These are phyloP conservation scores for Seriola dumerili DNA, from an alignment of 2,113 vertebrate genomes.

Conservation along the genomic window DNA sequence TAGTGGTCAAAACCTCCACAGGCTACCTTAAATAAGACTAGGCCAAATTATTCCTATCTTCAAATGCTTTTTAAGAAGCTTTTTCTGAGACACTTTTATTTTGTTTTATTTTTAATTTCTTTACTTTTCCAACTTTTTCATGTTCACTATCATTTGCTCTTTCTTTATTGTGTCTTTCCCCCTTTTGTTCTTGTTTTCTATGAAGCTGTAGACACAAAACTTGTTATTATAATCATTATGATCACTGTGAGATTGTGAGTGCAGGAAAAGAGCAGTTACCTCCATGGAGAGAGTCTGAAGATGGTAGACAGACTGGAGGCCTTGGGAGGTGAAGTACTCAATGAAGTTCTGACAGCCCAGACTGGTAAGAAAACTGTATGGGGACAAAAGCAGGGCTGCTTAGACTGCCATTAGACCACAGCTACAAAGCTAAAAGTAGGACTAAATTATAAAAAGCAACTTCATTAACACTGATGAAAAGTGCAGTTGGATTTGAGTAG, in stretches of 20 bases:
- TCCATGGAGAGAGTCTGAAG: conserved; percentile 97
- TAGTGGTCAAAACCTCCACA: neutral
- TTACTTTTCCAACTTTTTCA: neutral
- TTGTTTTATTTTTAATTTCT: neutral
- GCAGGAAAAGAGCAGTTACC: conserved; percentile 85
- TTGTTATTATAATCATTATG: neutral
- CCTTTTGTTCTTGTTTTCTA: neutral
- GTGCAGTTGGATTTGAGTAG: neutral
- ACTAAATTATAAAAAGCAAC: conserved; percentile 13
- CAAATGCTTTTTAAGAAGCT: no score
- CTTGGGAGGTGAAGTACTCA: conserved; percentile 98
- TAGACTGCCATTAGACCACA: conserved; percentile 69
- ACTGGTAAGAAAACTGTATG: conserved; percentile 97
- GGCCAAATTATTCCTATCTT: neutral
- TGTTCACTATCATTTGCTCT: neutral
- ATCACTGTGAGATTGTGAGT: conserved; percentile 3
- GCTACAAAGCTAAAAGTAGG: conserved; percentile 38
- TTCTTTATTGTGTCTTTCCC: neutral
- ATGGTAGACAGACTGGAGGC: conserved; percentile 96
- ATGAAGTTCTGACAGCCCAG: conserved; percentile 98
- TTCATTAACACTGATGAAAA: conserved; percentile 1
- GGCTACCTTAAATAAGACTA: neutral
- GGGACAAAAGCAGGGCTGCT: conserved; percentile 84
- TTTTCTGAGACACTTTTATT: neutral
- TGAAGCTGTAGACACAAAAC: conserved; percentile 1